A percentile compares a stretch with the other conserved stretches of the same genome.
phyloP scores from a whole-genome alignment of 2,888 invertebrate species.

The Altica lythri region DNA sequence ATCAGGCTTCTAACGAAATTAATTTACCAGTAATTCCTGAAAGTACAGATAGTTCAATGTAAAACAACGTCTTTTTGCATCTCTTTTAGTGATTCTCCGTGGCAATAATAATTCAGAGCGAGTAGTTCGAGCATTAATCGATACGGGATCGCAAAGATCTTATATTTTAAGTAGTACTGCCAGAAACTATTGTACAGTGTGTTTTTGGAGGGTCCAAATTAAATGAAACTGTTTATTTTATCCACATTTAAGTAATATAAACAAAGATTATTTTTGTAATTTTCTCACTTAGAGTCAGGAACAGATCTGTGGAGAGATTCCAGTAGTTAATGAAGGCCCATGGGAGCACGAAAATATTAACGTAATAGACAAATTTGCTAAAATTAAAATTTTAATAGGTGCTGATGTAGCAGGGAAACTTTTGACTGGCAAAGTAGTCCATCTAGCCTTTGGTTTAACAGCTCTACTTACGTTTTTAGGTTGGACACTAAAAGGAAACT shows the following conservation, averaged over 20 bases:
- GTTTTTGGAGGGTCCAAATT: slow-evolving; percentile 29
- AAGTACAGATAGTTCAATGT: too few relatives aligned
- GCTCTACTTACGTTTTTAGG: slow-evolving; percentile 34
- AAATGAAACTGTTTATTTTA: neutral
- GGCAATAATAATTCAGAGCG: too few relatives aligned
- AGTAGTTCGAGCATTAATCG: too few relatives aligned
- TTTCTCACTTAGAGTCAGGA: slow-evolving; percentile 31
- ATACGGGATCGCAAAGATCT: too few relatives aligned
- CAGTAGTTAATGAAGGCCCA: slow-evolving; percentile 22
- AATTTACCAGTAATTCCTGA: too few relatives aligned
- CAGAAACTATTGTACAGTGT: slow-evolving; percentile 27
- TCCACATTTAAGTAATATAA: slow-evolving; percentile 13
- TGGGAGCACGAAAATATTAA: slow-evolving; percentile 30
- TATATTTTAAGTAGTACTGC: too few relatives aligned
- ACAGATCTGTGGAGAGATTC: slow-evolving; percentile 28
- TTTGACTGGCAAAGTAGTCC: slow-evolving; percentile 33
- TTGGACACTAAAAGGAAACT: slow-evolving; percentile 9
- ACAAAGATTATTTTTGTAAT: slow-evolving; percentile 27
- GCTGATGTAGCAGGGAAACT: slow-evolving; percentile 42
- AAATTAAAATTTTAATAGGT: slow-evolving; percentile 39
- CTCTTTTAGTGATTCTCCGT: too few relatives aligned
- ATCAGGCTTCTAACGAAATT: too few relatives aligned
- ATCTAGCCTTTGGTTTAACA: slow-evolving; percentile 35
- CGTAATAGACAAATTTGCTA: slow-evolving; percentile 24
- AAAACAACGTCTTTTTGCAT: too few relatives aligned